These are phyloP conservation scores for Nycteola revayana DNA, from an alignment of 2,888 invertebrate species.

Conservation along the genomic window DNA sequence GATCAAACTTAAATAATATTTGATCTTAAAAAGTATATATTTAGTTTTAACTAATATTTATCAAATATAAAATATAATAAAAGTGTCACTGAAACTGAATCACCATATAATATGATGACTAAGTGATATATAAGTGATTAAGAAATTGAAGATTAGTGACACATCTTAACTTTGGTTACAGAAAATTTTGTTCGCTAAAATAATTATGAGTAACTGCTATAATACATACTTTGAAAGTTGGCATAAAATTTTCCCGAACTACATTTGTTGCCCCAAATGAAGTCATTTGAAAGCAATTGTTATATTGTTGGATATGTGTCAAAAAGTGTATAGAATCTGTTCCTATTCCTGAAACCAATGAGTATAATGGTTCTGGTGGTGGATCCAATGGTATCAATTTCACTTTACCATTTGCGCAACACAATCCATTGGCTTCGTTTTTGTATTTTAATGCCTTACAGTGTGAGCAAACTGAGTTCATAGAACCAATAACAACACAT, in stretches of 20 bases:
- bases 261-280: slow-evolving; percentile 39
- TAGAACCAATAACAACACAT: slow-evolving; percentile 24
- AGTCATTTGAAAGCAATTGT: slow-evolving; percentile 42
- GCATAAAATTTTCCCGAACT: slow-evolving; percentile 28
- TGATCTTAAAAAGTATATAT: slow-evolving; percentile 8
- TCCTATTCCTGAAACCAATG: slow-evolving; percentile 34
- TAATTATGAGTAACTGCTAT: slow-evolving; percentile 22
- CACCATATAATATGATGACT: slow-evolving; percentile 8
- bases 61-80: slow-evolving; percentile 7
- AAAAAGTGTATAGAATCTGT: slow-evolving; percentile 35
- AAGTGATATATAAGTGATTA: slow-evolving; percentile 8
- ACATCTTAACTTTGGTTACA: slow-evolving; percentile 8
- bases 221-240: slow-evolving; percentile 30
- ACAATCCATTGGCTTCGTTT: slow-evolving; percentile 37
- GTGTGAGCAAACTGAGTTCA: slow-evolving; percentile 27
- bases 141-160: slow-evolving; percentile 7
- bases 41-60: slow-evolving; percentile 6
- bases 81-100: slow-evolving; percentile 3
- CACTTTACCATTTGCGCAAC: slow-evolving; percentile 36
- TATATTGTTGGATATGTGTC: slow-evolving; percentile 36
- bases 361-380: slow-evolving; percentile 35
- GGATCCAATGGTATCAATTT: slow-evolving; percentile 34
- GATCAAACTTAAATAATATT: slow-evolving; percentile 10
- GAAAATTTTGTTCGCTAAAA: slow-evolving; percentile 22
- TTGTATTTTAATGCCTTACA: slow-evolving; percentile 39